Evolutionary conservation across 2,797 vertebrate species (phyloP), one percentile per base, ranked within the genome.

Genomic region (Poecilia wingei): DNA sequence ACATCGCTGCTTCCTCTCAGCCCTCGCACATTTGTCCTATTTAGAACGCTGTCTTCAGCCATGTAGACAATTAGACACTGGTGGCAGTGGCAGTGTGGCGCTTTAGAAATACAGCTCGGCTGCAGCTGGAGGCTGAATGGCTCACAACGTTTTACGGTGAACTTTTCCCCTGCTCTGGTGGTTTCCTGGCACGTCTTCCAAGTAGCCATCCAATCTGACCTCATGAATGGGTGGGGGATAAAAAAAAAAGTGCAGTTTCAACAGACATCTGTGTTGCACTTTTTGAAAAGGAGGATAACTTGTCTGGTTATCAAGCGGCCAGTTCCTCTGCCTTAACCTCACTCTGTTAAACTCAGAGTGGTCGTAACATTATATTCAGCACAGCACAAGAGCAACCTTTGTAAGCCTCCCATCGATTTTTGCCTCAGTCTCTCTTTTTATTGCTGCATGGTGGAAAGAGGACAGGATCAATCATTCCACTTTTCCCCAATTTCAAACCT

Each of bases 1-100:
- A 91, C 91, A 92, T 91, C 75, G 61, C 87, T 88, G 93, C 91
- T 85, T 92, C 89, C 72, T 72, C 61, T 0, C 12, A 84, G 79
- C 73, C 74, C 82, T 80, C 14, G 25, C 82, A 82, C 85, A 93
- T 95, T 91, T 90, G 87, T 95, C 90, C 92, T 88, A 81, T 88
- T 94, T 93, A 93, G 88, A 87, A 84, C 77, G 69, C 86, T 68
- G 77, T 84, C 80, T 72, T 84, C 74, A 46, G 74, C 57, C 85
- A 45, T 81, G 77, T 72, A 75, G 85, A 88, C 86, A 85, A 80
- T 92, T 87, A 84, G 75, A 88, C 80, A 64, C 59, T 47, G 74
- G 43, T 70, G 46, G 47, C 70, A 51, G 75, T 59, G 66, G 68
- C 68, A 45, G 77, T 76, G 75, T 51, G 18, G 64, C 68, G 77